These are phyloP conservation scores for Lophura nycthemera DNA, from an alignment of 2,113 vertebrate species.

Conservation along the genomic window DNA sequence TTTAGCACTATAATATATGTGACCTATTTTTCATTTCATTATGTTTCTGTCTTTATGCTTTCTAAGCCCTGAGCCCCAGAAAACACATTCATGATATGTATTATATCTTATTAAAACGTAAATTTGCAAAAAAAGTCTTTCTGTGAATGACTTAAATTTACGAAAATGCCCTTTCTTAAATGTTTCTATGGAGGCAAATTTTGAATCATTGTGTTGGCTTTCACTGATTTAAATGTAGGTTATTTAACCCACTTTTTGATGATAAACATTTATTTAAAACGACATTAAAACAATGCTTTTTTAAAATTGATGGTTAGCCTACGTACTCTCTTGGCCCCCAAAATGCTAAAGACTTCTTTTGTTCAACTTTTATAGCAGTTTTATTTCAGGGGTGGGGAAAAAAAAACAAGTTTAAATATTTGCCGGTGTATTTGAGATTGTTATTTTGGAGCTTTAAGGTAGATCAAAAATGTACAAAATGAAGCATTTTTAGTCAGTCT, in stretches of 20 bases:
- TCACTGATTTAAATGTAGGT: background rate
- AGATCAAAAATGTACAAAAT: background rate
- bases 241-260: background rate
- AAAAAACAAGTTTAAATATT: background rate
- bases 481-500: slow-evolving; percentile 5
- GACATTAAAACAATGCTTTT: background rate
- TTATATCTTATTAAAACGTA: background rate
- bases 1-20: slow-evolving; percentile 15
- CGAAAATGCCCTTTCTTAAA: background rate
- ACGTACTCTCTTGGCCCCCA: background rate
- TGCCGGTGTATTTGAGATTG: background rate
- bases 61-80: background rate
- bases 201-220: background rate
- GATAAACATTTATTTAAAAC: background rate
- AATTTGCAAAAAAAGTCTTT: background rate
- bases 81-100: background rate
- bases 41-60: background rate
- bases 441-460: background rate
- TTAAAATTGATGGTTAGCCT: background rate
- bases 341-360: background rate
- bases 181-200: background rate
- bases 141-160: background rate
- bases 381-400: background rate
- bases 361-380: slow-evolving; percentile 11
- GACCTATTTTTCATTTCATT: slow-evolving; percentile 19